A percentile compares a stretch with the other conserved stretches of the same genome.
These are phyloP conservation scores for Trachelus stipa DNA, from an alignment of 2,888 invertebrate genomes.

Conservation along the genomic window DNA sequence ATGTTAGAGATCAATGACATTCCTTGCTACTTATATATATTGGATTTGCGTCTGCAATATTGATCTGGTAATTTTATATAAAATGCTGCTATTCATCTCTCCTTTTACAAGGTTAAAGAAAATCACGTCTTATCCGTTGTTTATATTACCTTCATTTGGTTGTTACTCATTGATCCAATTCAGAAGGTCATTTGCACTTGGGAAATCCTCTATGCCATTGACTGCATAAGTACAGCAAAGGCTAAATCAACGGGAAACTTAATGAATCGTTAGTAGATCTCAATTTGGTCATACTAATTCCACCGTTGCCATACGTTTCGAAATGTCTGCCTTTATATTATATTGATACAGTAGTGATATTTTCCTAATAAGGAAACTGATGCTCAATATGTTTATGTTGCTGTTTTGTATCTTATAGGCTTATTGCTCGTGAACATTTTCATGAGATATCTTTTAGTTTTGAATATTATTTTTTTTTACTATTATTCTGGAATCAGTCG, in stretches of 20 bases:
- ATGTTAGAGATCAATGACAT: not conserved
- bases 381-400: not conserved
- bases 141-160: not conserved
- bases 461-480: not conserved
- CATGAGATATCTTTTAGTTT: not conserved
- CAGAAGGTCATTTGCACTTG: not conserved
- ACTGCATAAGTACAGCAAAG: not conserved
- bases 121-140: not conserved
- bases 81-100: not conserved
- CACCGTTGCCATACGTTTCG: not conserved
- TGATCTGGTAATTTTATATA: not conserved
- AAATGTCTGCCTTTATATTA: no score
- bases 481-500: not conserved
- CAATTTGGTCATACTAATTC: not conserved
- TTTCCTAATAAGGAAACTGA: not conserved
- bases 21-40: no score
- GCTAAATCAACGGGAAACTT: not conserved
- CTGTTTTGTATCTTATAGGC: not conserved
- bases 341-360: not conserved
- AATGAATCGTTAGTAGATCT: not conserved
- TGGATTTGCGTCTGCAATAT: not conserved
- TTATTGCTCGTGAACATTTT: not conserved
- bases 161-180: not conserved
- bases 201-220: not conserved
- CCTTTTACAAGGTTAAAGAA: not conserved